Conservation (phyloP, 1,140 invertebrate species). For the Brachionus koreanus region DNA sequence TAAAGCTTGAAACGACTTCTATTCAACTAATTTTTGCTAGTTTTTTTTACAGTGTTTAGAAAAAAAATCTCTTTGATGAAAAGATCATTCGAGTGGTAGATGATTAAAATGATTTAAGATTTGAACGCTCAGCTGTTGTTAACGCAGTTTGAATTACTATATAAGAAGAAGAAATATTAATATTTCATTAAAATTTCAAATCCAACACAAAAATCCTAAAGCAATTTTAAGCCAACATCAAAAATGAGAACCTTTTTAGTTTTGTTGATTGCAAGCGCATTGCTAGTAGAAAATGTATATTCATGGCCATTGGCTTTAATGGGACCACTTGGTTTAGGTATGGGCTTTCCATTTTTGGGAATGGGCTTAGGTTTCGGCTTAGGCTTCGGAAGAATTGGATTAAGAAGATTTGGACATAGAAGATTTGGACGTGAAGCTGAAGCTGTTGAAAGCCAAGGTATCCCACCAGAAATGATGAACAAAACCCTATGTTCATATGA, state of each 20-base stretch:
- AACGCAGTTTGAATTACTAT: not conserved
- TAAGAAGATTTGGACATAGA: not conserved
- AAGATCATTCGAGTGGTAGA: not conserved
- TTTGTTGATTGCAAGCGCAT: not conserved
- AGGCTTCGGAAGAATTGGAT: not conserved
- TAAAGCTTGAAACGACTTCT: not conserved
- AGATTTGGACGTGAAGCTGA: not conserved
- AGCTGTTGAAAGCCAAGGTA: not conserved
- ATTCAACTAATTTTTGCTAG: not conserved
- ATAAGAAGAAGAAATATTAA: not conserved
- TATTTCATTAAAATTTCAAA: not conserved
- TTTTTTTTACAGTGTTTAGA: not conserved
- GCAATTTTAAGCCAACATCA: not conserved
- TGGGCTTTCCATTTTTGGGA: not conserved
- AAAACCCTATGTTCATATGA: not conserved
- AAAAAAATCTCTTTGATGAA: not conserved
- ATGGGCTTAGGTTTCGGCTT: not conserved
- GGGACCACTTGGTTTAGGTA: not conserved
- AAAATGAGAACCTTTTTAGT: not conserved
- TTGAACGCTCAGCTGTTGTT: not conserved
- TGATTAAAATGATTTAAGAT: not conserved
- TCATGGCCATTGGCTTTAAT: slow-evolving; percentile 5
- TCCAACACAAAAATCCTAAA: not conserved
- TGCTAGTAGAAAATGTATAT: slow-evolving; percentile 12
- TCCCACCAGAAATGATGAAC: not conserved